Evolutionary conservation across 2,113 vertebrate genomes (phyloP), one percentile per base, ranked within the genome.

Genomic region (Ammodytes dubius): DNA sequence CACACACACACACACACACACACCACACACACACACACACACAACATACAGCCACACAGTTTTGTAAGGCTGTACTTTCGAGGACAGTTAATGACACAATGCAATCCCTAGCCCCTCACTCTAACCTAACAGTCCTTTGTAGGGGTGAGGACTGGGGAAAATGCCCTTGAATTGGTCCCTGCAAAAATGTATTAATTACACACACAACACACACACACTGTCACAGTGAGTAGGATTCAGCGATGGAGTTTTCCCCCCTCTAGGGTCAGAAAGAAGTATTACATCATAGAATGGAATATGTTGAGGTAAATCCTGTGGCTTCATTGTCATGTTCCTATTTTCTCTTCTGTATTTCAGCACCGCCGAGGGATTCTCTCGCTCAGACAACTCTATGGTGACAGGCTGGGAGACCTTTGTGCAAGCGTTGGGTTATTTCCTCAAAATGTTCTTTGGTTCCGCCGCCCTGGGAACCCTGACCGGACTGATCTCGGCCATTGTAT

Each of bases 401-500:
- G 98, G 97, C 90, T 99, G 97, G 97, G 96, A 97, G 90, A 99
- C 97, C 0, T 99, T 99, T 88, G 67, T 97, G 13, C 98, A 99
- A 91, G 98, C 98, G 1, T 92, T 99, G 71, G 95, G 95, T 57
- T 99, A 99, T 92, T 99, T 99, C 85, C 96, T 99, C 27, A 95
- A 99, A 89, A 99, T 99, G 98, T 99, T 99, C 92, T 99, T 99
- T 37, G 98, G 98, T 74, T 99, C 98, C 3, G 97, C 98, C 14
- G 98, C 98, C 0, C 96, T 99, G 39, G 98, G 98, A 90, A 99
- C 97, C 0, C 97, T 99, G 79, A 99, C 97, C 3, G 98, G 98
- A 87, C 97, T 99, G 86, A 99, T 99, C 95, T 99, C 98, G 53
- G 97, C 98, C 83, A 79, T 99, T 87, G 99, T 99, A 99, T 99